Conservation (phyloP, 1,140 invertebrate species). For the Branchinecta lindahli region DNA sequence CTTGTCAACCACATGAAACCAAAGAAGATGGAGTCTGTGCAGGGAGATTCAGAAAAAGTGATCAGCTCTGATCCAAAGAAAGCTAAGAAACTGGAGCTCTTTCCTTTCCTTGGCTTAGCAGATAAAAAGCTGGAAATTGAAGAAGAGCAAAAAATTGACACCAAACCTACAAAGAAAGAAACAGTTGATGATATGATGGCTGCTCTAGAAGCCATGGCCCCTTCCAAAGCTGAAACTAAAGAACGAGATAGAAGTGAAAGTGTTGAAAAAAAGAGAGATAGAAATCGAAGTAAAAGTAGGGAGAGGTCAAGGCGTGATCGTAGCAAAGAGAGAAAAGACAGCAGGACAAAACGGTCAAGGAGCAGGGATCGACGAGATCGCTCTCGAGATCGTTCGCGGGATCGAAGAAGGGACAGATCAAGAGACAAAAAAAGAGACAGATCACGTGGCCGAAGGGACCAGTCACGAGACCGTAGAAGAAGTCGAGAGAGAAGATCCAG, state of each 20-base stretch:
- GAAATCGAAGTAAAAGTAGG: conserved; percentile 30
- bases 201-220: conserved; percentile 71
- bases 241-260: conserved; percentile 20
- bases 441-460: conserved; percentile 19
- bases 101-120: conserved; percentile 77
- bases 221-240: conserved; percentile 30
- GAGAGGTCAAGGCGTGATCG: conserved; percentile 26
- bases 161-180: conserved; percentile 33
- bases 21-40: conserved; percentile 26
- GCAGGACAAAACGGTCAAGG: conserved; percentile 27
- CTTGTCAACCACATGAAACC: conserved; percentile 91
- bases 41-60: conserved; percentile 19
- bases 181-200: conserved; percentile 69
- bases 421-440: conserved; percentile 27
- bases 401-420: conserved; percentile 16
- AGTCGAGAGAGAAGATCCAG: conserved; percentile 31
- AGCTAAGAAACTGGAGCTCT: conserved; percentile 47
- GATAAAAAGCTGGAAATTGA: conserved; percentile 44
- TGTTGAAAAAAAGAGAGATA: conserved; percentile 22
- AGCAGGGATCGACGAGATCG: conserved; percentile 24
- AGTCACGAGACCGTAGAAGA: conserved; percentile 27
- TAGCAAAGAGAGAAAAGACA: conserved; percentile 23
- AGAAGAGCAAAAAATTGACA: conserved; percentile 30
- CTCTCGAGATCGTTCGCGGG: not conserved
- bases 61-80: conserved; percentile 23